A percentile compares a stretch with the other conserved stretches of the same genome.
Evolutionary conservation across 2,113 vertebrate genomes (phyloP).

Genomic region (Cyanoderma ruficeps): DNA sequence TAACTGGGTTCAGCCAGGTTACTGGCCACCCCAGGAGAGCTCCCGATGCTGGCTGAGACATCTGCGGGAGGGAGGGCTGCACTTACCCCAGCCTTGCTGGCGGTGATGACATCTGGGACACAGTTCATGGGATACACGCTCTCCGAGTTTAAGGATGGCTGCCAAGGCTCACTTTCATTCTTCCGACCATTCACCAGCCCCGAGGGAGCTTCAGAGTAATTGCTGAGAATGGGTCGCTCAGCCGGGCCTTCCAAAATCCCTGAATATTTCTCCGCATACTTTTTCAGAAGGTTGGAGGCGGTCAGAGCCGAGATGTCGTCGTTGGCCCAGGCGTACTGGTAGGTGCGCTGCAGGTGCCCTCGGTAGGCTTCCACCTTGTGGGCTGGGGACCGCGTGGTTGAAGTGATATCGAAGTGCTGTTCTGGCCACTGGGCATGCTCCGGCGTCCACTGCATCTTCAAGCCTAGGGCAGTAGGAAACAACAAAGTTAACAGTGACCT

Average conservation of each 20-base stretch:
- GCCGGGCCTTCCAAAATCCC: conserved; percentile 94
- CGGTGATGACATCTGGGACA: conserved; percentile 91
- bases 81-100: conserved; percentile 94
- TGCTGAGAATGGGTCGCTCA: conserved; percentile 90
- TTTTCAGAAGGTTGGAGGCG: conserved; percentile 97
- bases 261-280: conserved; percentile 99
- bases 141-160: conserved; percentile 82
- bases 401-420: conserved; percentile 99
- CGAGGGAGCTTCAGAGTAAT: conserved; percentile 87
- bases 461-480: conserved; percentile 77
- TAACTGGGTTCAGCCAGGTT: conserved; percentile 94
- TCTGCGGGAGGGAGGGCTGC: conserved; percentile 91
- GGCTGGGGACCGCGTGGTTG: conserved; percentile 94
- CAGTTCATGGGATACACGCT: conserved; percentile 98
- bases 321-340: conserved; percentile 99
- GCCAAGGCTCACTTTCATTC: conserved; percentile 94
- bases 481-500: conserved; percentile 31
- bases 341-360: conserved; percentile 95
- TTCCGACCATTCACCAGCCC: conserved; percentile 94
- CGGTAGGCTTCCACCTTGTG: conserved; percentile 98
- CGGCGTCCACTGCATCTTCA: conserved; percentile 99
- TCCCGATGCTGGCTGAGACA: conserved; percentile 91
- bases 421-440: conserved; percentile 99
- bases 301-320: conserved; percentile 98
- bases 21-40: conserved; percentile 91